Conservation (phyloP, 1,140 invertebrate genomes). For the Triops cancriformis region DNA sequence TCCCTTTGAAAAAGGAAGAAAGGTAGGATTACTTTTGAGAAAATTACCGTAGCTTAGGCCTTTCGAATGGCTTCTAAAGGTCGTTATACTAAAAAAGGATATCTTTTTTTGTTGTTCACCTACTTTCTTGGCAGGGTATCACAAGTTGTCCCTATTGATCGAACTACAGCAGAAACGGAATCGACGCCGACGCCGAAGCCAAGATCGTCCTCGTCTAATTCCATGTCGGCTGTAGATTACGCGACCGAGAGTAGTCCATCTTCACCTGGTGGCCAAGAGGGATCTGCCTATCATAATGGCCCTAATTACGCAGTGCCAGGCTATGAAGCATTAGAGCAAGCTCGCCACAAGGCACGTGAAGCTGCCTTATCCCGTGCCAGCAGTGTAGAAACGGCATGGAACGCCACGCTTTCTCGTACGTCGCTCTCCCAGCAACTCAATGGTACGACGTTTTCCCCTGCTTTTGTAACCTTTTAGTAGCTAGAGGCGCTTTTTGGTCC, state of each 20-base stretch:
- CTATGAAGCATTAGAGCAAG: background rate
- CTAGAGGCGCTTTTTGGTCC: background rate
- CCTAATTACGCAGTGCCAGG: background rate
- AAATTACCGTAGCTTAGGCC: background rate
- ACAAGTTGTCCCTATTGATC: conserved; percentile 15
- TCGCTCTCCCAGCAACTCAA: background rate
- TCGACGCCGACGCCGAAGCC: conserved; percentile 26
- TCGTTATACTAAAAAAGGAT: background rate
- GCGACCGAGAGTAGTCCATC: conserved; percentile 11
- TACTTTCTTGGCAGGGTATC: conserved; percentile 10
- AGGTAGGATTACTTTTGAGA: background rate
- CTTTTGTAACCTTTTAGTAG: background rate
- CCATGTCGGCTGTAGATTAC: conserved; percentile 29
- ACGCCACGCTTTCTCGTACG: conserved; percentile 27
- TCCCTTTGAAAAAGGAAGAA: background rate
- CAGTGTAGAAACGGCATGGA: conserved; percentile 36
- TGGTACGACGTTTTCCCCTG: conserved; percentile 5
- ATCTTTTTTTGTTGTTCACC: background rate
- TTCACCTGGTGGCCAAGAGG: conserved; percentile 17
- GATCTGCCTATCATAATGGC: conserved; percentile 6
- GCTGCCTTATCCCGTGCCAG: conserved; percentile 25
- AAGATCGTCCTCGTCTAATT: conserved; percentile 12
- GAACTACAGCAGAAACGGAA: background rate
- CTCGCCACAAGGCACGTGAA: conserved; percentile 23
- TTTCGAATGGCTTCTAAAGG: background rate